Conservation (phyloP, 35 echinoderm and acorn worm genomes). For the Apostichopus californicus region DNA sequence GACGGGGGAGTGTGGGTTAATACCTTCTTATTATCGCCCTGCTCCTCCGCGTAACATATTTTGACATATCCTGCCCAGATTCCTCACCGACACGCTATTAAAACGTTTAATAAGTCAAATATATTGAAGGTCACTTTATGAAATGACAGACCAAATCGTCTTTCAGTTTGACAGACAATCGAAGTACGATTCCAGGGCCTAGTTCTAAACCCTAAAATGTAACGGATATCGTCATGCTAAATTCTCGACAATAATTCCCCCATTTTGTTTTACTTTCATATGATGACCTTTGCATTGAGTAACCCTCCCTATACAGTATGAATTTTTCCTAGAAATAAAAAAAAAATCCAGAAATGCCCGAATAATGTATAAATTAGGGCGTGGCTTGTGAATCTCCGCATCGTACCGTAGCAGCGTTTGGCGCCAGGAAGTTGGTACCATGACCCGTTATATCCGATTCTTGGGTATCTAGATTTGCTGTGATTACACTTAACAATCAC, state of each 20-base stretch:
- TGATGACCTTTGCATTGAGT: neutral
- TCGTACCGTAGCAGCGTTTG: neutral
- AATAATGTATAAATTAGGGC: neutral
- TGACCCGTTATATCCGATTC: slow-evolving; percentile 2
- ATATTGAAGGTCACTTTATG: too few relatives aligned
- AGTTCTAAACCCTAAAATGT: neutral
- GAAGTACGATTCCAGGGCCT: too few relatives aligned
- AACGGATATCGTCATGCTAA: neutral
- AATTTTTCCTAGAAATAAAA: neutral
- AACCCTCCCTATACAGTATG: neutral
- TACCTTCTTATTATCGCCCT: too few relatives aligned
- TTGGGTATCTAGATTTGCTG: neutral
- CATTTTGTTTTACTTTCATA: neutral
- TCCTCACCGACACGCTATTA: too few relatives aligned
- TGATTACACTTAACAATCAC: slow-evolving; percentile 31
- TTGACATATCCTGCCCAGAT: too few relatives aligned
- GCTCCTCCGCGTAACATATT: too few relatives aligned
- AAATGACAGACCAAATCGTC: too few relatives aligned
- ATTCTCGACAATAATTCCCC: neutral
- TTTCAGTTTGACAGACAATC: too few relatives aligned
- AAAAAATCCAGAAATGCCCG: too few relatives aligned
- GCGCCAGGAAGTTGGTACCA: slow-evolving; percentile 17
- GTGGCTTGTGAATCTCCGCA: neutral
- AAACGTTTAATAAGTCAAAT: too few relatives aligned
- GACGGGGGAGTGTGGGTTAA: too few relatives aligned